phyloP scores from a whole-genome alignment of 2,113 vertebrate genomes.

The Origma solitaria region DNA sequence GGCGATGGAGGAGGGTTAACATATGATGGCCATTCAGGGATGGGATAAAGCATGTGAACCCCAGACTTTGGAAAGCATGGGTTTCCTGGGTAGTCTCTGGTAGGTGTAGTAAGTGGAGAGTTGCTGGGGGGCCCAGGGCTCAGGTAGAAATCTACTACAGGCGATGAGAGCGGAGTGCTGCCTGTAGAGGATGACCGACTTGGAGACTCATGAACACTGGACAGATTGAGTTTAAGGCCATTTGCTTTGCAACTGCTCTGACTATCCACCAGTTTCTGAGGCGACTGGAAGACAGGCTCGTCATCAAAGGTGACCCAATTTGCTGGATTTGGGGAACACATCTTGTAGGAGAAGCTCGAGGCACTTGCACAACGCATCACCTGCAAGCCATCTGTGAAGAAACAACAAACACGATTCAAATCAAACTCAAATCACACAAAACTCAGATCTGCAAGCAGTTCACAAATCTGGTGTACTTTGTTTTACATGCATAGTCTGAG shows the following conservation, averaged over 20 bases:
- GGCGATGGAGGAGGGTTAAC: conserved; percentile 39
- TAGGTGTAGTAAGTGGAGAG: conserved; percentile 87
- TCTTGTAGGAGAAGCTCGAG: conserved; percentile 53
- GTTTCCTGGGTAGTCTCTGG: conserved; percentile 76
- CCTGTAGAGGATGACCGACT: conserved; percentile 72
- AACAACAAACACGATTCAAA: not conserved
- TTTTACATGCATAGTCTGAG: not conserved
- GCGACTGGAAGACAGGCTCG: conserved; percentile 77
- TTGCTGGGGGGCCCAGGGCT: conserved; percentile 85
- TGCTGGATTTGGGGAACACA: conserved; percentile 90
- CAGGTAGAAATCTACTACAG: conserved; percentile 79
- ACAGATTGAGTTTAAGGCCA: conserved; percentile 85
- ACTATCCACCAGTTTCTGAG: conserved; percentile 73
- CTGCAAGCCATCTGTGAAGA: conserved; percentile 34
- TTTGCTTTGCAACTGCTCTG: conserved; percentile 80
- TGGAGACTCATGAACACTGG: conserved; percentile 75
- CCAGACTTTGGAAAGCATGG: conserved; percentile 69
- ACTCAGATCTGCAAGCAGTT: not conserved
- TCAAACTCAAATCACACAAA: not conserved
- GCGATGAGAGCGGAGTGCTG: conserved; percentile 81
- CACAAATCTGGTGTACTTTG: not conserved
- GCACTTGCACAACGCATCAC: not conserved
- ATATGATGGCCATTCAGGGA: conserved; percentile 64
- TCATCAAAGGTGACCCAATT: conserved; percentile 98
- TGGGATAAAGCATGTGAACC: conserved; percentile 70